A percentile compares a stretch with the other conserved stretches of the same genome.
Conservation (phyloP, 1,140 invertebrate species). For the Calosoma granatense region DNA sequence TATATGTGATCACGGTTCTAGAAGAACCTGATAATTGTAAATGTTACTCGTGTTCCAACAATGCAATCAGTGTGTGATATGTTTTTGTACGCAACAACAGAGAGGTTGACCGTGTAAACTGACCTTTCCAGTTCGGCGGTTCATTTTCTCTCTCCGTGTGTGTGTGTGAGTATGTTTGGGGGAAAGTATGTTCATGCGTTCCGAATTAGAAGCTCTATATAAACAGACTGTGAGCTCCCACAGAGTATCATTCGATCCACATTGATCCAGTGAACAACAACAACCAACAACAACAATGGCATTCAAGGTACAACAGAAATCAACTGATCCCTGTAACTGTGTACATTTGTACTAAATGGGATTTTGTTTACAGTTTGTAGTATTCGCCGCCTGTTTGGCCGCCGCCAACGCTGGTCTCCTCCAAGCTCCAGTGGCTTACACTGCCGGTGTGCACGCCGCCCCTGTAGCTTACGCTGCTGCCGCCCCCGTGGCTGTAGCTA, state of each 20-base stretch:
- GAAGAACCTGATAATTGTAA: background rate
- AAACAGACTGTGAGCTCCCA: background rate
- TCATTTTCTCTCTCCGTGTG: too few relatives aligned
- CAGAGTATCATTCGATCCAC: slow-evolving; percentile 13
- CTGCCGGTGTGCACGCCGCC: slow-evolving; percentile 22
- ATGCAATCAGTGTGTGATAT: background rate
- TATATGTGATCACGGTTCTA: background rate
- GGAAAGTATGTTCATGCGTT: background rate
- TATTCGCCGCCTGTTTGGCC: slow-evolving; percentile 35
- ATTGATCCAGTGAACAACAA: slow-evolving; percentile 1
- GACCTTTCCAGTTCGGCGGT: slow-evolving; percentile 6
- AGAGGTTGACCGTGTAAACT: background rate
- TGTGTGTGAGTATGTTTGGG: background rate
- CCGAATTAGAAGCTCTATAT: slow-evolving; percentile 11
- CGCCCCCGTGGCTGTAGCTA: slow-evolving; percentile 35
- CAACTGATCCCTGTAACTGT: too few relatives aligned
- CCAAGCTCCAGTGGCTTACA: slow-evolving; percentile 20
- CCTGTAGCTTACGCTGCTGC: slow-evolving; percentile 22
- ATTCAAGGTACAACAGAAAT: slow-evolving; percentile 21
- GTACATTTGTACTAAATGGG: too few relatives aligned
- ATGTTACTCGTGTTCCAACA: background rate
- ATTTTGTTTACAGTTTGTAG: slow-evolving; percentile 34
- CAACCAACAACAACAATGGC: slow-evolving; percentile 23
- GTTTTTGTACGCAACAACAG: background rate
- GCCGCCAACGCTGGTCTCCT: slow-evolving; percentile 34